Conservation (phyloP, 2,888 invertebrate species). For the Epinotia ramella region DNA sequence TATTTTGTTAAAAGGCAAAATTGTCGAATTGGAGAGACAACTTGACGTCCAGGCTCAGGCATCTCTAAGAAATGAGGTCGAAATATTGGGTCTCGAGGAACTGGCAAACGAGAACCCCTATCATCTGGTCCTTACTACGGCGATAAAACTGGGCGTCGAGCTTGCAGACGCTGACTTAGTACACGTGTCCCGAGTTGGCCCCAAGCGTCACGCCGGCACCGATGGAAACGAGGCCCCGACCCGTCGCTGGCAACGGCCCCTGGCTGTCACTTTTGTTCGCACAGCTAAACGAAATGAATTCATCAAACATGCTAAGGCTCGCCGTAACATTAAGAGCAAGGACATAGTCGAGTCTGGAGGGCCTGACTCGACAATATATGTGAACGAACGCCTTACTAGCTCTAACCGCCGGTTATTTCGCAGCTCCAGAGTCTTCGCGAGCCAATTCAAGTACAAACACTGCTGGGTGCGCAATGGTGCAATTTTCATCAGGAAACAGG, state of each 20-base stretch:
- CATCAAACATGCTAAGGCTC: neutral
- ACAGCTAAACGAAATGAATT: neutral
- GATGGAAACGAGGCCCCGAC: neutral
- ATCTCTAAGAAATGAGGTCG: constrained; percentile 1
- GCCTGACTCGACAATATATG: neutral
- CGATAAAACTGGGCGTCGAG: constrained; percentile 4
- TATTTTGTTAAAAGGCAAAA: neutral
- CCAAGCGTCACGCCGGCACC: neutral
- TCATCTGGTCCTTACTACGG: constrained; percentile 2
- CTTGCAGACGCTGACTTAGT: neutral
- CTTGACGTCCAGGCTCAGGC: constrained; percentile 1
- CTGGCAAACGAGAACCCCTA: neutral
- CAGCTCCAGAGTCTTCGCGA: neutral
- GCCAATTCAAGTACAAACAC: neutral
- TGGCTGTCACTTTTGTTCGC: neutral
- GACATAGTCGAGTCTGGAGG: neutral
- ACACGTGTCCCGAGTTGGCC: constrained; percentile 1
- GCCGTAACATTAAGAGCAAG: neutral
- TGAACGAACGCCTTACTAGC: constrained; percentile 1
- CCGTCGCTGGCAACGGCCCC: neutral
- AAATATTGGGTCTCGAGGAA: constrained; percentile 6
- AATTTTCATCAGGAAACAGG: neutral
- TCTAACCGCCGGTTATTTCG: constrained; percentile 9
- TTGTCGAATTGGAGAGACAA: neutral
- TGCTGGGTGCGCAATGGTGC: neutral